Base-by-base conservation (phyloP, 2,797 vertebrate genomes). In the Synaphobranchus kaupii region DNA sequence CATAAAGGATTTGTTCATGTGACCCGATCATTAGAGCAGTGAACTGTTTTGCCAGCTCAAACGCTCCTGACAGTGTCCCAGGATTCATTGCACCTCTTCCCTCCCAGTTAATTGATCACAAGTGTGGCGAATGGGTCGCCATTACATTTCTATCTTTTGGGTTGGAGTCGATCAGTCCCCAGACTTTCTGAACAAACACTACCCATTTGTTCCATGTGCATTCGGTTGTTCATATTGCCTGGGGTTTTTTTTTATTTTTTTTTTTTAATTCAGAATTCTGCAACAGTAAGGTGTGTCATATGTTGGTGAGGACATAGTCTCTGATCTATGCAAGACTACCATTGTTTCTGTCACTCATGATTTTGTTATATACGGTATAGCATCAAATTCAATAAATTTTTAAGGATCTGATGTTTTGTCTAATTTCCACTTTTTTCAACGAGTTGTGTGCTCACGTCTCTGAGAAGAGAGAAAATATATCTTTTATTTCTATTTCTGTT, bases 321-420 rank as follows among this genome's bases (percentile, higher is more conserved):
- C 94, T 95, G 94, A 96, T 95, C 97, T 96, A 96, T 97, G 97
- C 97, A 97, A 94, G 96, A 96, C 96, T 95, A 93, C 92, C 90
- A 90, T 94, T 95, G 93, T 96, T 95, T 94, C 76, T 94, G 96
- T 95, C 96, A 94, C 96, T 93, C 93, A 95, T 94, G 93, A 95
- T 95, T 92, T 97, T 96, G 96, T 97, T 96, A 95, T 94, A 76
- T 44, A 48, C 76, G 25, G 76, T 92, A 95, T 95, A 95, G 94
- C 95, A 95, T 96, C 89, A 90, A 92, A 95, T 97, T 97, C 96
- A 98, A 98, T 97, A 97, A 96, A 98, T 96, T 96, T 96, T 96
- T 95, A 96, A 97, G 95, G 94, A 96, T 96, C 94, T 90, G 93
- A 95, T n/a, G 10, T 58, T 66, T 68, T 88, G 89, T 86, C 7